These are phyloP conservation scores for Gallinago undulata DNA, from an alignment of 2,113 vertebrate genomes.

Conservation along the genomic window DNA sequence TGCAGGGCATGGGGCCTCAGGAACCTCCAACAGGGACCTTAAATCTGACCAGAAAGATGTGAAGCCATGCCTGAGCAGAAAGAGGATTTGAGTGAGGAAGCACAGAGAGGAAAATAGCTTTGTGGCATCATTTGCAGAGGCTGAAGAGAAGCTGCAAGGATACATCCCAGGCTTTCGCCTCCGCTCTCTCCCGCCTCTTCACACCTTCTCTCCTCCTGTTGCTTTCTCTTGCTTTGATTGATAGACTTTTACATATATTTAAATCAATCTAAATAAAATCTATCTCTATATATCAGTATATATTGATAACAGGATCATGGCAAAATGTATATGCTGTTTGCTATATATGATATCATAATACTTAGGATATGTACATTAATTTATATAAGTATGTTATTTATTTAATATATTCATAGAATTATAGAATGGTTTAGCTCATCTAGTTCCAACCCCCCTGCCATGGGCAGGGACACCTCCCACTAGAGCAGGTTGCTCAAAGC, in stretches of 20 bases:
- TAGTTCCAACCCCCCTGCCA: not conserved
- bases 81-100: not conserved
- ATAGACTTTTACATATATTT: not conserved
- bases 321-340: not conserved
- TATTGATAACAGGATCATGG: not conserved
- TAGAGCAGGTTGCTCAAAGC: not conserved
- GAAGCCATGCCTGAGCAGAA: not conserved
- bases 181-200: not conserved
- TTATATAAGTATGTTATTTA: not conserved
- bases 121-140: not conserved
- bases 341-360: not conserved
- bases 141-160: not conserved
- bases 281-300: not conserved
- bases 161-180: not conserved
- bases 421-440: not conserved
- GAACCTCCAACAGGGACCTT: not conserved
- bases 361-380: not conserved
- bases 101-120: not conserved
- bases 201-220: not conserved
- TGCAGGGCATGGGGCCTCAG: not conserved
- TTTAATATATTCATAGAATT: not conserved
- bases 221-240: slow-evolving; percentile 8
- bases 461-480: not conserved
- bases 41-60: not conserved
- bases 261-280: not conserved